A percentile compares a stretch with the other conserved stretches of the same genome.
Conservation (phyloP, 2,113 vertebrate species). For the Melanocharis versteri region DNA sequence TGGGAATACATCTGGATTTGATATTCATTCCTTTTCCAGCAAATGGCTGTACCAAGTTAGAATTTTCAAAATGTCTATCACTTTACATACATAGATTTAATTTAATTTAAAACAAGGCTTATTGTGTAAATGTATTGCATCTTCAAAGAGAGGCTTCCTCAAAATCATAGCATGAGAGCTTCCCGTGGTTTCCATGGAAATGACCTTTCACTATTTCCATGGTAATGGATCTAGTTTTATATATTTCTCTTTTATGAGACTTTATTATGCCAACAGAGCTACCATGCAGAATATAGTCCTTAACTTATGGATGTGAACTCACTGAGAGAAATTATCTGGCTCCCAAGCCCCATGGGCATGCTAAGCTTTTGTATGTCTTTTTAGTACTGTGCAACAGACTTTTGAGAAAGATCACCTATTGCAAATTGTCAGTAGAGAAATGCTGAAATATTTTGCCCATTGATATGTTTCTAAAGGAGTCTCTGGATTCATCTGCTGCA, state of each 20-base stretch:
- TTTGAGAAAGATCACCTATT: constrained; percentile 42
- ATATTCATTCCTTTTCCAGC: not conserved
- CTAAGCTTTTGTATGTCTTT: constrained; percentile 32
- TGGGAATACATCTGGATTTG: not conserved
- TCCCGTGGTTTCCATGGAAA: constrained; percentile 71
- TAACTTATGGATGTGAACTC: constrained; percentile 24
- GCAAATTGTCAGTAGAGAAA: constrained; percentile 15
- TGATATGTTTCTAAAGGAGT: constrained; percentile 23
- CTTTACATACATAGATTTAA: constrained; percentile 12
- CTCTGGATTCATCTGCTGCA: constrained; percentile 2
- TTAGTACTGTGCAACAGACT: not conserved
- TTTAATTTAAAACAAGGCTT: constrained; percentile 52
- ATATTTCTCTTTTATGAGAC: constrained; percentile 67
- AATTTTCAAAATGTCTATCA: constrained; percentile 1
- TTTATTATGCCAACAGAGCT: constrained; percentile 64
- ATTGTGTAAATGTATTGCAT: constrained; percentile 15
- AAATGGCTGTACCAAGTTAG: not conserved
- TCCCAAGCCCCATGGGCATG: not conserved
- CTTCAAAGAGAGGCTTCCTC: constrained; percentile 50
- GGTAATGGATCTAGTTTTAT: constrained; percentile 70
- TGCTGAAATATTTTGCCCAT: constrained; percentile 5
- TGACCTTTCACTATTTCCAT: constrained; percentile 69
- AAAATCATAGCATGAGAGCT: constrained; percentile 61
- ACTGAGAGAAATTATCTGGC: constrained; percentile 20
- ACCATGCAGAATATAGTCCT: constrained; percentile 58